These are phyloP conservation scores for Spialia ferax DNA, from an alignment of 2,888 invertebrate genomes.

Conservation along the genomic window DNA sequence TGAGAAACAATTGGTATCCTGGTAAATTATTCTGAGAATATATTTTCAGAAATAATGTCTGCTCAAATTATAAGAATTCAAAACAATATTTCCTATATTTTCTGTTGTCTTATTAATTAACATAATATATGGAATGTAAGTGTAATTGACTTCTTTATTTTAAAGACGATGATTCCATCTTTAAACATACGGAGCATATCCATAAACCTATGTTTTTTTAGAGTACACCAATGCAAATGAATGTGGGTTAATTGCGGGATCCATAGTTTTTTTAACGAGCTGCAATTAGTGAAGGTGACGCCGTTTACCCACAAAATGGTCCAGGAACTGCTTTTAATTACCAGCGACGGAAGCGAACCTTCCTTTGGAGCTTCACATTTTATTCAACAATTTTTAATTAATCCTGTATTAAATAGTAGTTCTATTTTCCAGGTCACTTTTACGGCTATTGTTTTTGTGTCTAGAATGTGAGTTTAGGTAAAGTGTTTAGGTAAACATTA, in stretches of 20 bases:
- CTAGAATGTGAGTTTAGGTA: too few relatives aligned
- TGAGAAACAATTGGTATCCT: too few relatives aligned
- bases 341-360: slow-evolving; percentile 38
- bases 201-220: slow-evolving; percentile 14
- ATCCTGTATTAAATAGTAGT: neutral
- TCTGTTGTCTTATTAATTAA: too few relatives aligned
- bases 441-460: neutral
- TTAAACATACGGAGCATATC: too few relatives aligned
- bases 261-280: slow-evolving; percentile 48
- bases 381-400: slow-evolving; percentile 6
- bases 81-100: too few relatives aligned
- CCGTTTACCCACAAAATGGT: slow-evolving; percentile 49
- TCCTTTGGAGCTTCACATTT: slow-evolving; percentile 21
- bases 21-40: too few relatives aligned
- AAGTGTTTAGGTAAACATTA: too few relatives aligned
- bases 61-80: too few relatives aligned
- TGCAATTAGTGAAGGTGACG: slow-evolving; percentile 52
- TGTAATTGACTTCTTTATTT: neutral
- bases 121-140: too few relatives aligned
- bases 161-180: slow-evolving; percentile 9
- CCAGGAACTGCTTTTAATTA: slow-evolving; percentile 48
- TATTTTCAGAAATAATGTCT: too few relatives aligned
- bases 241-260: slow-evolving; percentile 52
- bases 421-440: neutral
- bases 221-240: slow-evolving; percentile 42